Percentiles rank a stretch among this genome's conserved stretches.
Conservation (phyloP, 1,140 invertebrate genomes). For the Pseudomyrmex flavicornis region DNA sequence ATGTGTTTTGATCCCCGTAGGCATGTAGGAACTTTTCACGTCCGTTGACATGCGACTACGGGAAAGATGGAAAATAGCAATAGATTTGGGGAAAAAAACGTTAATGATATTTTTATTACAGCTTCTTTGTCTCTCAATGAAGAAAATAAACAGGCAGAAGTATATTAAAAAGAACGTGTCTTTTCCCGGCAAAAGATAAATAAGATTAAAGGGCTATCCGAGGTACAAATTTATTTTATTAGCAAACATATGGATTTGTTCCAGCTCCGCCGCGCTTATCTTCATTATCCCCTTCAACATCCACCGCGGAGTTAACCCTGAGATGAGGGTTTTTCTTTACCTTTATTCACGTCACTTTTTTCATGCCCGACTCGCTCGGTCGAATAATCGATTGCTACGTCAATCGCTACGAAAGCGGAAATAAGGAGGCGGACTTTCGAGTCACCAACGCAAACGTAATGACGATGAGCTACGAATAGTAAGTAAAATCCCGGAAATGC, state of each 20-base stretch:
- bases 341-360: conserved; percentile 36
- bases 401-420: conserved; percentile 11
- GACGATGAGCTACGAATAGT: conserved; percentile 1
- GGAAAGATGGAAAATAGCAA: not conserved
- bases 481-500: not conserved
- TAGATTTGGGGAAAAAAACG: not conserved
- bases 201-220: not conserved
- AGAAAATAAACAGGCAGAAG: not conserved
- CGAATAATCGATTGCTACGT: conserved; percentile 24
- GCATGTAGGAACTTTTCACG: not conserved
- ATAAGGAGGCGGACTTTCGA: not conserved
- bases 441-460: conserved; percentile 2
- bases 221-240: conserved; percentile 20
- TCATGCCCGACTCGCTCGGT: not conserved
- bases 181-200: not conserved
- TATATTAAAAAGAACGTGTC: not conserved
- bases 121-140: not conserved
- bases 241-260: not conserved
- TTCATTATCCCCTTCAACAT: not conserved
- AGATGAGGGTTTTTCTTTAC: conserved; percentile 31
- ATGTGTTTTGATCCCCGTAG: not conserved
- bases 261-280: not conserved
- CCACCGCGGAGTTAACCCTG: not conserved
- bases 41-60: not conserved
- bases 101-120: conserved; percentile 9